Conservation (phyloP, 53 echinoderm and acorn worm species). For the Crossaster papposus region DNA sequence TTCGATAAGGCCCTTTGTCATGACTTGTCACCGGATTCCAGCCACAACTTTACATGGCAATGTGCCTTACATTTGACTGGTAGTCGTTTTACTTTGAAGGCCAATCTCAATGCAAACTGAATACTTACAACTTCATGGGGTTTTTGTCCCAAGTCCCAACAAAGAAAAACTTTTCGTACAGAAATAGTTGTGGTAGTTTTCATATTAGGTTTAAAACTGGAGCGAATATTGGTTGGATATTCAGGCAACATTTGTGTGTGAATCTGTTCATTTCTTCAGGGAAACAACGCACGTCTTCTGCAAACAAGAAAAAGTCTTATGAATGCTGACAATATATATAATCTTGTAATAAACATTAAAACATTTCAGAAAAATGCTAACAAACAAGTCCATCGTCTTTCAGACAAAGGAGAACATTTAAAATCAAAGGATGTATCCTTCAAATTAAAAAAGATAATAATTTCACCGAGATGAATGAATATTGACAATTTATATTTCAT, state of each 20-base stretch:
- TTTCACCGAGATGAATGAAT: neutral
- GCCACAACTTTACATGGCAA: too few species aligned
- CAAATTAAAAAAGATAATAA: neutral
- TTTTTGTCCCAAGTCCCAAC: too few species aligned
- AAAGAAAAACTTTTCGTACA: too few species aligned
- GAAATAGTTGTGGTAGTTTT: too few species aligned
- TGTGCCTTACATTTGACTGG: neutral
- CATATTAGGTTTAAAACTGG: too few species aligned
- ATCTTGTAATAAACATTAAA: constrained; percentile 44
- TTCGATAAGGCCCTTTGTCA: too few species aligned
- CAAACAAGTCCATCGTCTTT: neutral
- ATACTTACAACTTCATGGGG: neutral
- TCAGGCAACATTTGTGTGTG: neutral
- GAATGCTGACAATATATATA: constrained; percentile 40
- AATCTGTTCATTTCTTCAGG: neutral
- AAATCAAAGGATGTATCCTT: constrained; percentile 41
- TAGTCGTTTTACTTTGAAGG: too few species aligned
- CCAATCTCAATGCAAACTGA: neutral
- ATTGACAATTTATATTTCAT: constrained; percentile 2
- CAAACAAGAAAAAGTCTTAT: neutral
- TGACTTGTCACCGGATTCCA: too few species aligned
- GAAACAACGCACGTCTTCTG: constrained; percentile 3
- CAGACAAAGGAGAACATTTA: neutral
- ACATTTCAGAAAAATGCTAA: constrained; percentile 16
- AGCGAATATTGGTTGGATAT: too few species aligned